Evolutionary conservation across 2,113 vertebrate species (phyloP).

Genomic region (Cinclus mexicanus): DNA sequence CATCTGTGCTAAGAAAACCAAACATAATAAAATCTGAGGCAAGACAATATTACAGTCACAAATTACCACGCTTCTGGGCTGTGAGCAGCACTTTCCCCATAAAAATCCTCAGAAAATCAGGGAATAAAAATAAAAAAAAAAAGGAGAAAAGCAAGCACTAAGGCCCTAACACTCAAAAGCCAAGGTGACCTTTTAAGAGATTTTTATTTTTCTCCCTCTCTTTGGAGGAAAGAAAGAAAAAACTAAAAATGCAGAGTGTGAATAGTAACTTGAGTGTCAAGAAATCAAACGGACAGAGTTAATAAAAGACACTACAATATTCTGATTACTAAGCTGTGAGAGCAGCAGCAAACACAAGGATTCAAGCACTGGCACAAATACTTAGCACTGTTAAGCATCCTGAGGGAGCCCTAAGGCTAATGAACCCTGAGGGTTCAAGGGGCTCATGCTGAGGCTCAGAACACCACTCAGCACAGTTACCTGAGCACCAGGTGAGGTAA

Average conservation of each 20-base stretch:
- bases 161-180: not conserved
- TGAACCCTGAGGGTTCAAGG: not conserved
- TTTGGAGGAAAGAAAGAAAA: not conserved
- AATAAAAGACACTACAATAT: not conserved
- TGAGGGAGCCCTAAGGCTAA: not conserved
- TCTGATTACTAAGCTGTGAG: not conserved
- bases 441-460: not conserved
- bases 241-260: not conserved
- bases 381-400: not conserved
- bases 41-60: conserved; percentile 43
- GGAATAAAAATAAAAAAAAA: not conserved
- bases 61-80: not conserved
- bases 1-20: conserved; percentile 85
- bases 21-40: conserved; percentile 79
- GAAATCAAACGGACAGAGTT: not conserved
- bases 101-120: not conserved
- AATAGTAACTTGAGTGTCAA: not conserved
- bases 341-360: not conserved
- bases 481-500: not conserved
- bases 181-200: not conserved
- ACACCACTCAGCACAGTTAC: not conserved
- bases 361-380: not conserved
- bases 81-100: not conserved
- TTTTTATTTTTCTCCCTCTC: not conserved
- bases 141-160: not conserved